These are phyloP conservation scores for Manis pentadactyla DNA, from an alignment of 2,797 vertebrate genomes.

Conservation along the genomic window DNA sequence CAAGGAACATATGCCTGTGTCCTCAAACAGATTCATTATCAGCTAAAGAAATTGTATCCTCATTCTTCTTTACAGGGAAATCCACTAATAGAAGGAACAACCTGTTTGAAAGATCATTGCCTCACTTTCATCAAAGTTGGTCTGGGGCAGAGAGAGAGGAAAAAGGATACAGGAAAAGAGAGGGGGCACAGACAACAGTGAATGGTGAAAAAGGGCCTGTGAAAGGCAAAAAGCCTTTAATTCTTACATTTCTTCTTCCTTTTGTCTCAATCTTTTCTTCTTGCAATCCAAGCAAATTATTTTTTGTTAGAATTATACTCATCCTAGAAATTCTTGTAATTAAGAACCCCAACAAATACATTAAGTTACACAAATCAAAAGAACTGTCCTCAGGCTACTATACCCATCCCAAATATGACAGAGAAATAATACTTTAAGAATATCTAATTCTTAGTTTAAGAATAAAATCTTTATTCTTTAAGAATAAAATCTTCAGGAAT, in stretches of 20 bases:
- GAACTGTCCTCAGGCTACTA: neutral
- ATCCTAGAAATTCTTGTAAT: neutral
- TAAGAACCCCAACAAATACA: neutral
- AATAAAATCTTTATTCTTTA: neutral
- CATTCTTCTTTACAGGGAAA: neutral
- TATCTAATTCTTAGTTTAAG: neutral
- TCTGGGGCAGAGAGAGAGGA: neutral
- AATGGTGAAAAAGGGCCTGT: neutral
- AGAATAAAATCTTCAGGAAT: neutral
- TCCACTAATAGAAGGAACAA: neutral
- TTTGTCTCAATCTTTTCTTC: neutral
- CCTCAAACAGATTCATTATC: neutral
- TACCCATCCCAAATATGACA: neutral
- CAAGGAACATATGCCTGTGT: neutral
- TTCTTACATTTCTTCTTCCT: neutral
- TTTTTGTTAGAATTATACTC: conserved; percentile 23
- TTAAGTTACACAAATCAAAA: neutral
- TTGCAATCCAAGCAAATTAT: neutral
- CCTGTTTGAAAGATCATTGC: neutral
- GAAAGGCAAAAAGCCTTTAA: neutral
- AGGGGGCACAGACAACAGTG: neutral
- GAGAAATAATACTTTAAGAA: neutral
- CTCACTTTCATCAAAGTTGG: neutral
- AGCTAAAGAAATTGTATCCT: neutral
- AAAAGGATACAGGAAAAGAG: neutral